Evolutionary conservation across 2,113 vertebrate genomes (phyloP).

Genomic region (Serranochromis macrocephalus): DNA sequence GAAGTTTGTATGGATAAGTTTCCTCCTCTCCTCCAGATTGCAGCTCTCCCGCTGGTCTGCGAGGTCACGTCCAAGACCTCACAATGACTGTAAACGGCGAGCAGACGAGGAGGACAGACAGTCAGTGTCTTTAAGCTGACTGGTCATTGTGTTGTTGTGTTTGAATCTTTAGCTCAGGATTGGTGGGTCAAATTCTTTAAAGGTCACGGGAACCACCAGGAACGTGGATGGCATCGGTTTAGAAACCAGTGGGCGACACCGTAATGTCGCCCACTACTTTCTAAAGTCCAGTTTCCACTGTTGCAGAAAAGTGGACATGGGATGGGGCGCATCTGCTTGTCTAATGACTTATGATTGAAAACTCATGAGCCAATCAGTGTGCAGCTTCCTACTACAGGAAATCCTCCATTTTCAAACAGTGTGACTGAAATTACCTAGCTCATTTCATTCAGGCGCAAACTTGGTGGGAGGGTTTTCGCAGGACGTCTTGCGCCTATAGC

Average conservation of each 20-base stretch:
- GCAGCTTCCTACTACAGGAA: not conserved
- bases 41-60: not conserved
- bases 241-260: not conserved
- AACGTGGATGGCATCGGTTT: not conserved
- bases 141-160: not conserved
- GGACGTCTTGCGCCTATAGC: not conserved
- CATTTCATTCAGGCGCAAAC: not conserved
- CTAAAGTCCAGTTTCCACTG: not conserved
- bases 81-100: not conserved
- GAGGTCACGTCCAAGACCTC: not conserved
- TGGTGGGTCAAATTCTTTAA: not conserved
- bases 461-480: not conserved
- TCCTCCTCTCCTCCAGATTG: not conserved
- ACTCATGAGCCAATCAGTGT: not conserved
- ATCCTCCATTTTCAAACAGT: not conserved
- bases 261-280: not conserved
- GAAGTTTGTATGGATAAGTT: not conserved
- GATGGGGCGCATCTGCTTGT: not conserved
- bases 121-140: not conserved
- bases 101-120: not conserved
- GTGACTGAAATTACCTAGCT: not conserved
- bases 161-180: not conserved
- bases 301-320: not conserved
- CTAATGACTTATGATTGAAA: not conserved
- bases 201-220: not conserved